phyloP scores from a whole-genome alignment of 92 coral and sea anemone species.

The Galaxea fascicularis region DNA sequence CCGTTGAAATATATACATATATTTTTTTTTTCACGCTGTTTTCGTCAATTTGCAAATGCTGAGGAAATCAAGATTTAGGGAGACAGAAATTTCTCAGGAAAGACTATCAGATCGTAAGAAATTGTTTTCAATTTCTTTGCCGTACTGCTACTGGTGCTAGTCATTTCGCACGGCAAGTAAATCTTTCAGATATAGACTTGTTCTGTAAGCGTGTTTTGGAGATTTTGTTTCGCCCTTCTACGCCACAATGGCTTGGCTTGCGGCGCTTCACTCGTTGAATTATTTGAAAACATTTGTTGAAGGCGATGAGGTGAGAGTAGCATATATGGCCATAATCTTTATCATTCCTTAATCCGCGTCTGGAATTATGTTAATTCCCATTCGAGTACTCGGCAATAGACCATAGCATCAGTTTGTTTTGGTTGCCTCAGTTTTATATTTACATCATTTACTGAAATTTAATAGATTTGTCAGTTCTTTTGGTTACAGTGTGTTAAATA shows the following conservation, averaged over 20 bases:
- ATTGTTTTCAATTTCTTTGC: neutral
- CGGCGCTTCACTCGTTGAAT: slow-evolving; percentile 74
- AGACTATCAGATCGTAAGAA: neutral
- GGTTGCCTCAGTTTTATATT: neutral
- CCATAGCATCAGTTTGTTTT: neutral
- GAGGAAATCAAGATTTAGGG: neutral
- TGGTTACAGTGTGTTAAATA: neutral
- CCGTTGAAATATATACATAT: slow-evolving; percentile 6
- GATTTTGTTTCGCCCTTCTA: neutral
- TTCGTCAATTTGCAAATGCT: neutral
- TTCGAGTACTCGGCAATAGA: too few species aligned
- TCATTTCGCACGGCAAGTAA: neutral
- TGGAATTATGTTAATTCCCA: neutral
- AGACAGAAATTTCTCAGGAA: neutral
- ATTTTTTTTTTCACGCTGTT: neutral
- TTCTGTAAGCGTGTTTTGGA: neutral
- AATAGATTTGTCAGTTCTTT: neutral
- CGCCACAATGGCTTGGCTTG: slow-evolving; percentile 79
- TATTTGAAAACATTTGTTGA: slow-evolving; percentile 73
- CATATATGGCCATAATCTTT: too few species aligned
- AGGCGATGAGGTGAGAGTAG: slow-evolving; percentile 76
- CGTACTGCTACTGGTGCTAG: neutral
- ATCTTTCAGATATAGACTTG: neutral
- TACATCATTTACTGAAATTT: neutral
- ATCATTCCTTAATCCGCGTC: neutral